phyloP scores from a whole-genome alignment of 2,888 invertebrate species.

The Drosophila stalkeri region DNA sequence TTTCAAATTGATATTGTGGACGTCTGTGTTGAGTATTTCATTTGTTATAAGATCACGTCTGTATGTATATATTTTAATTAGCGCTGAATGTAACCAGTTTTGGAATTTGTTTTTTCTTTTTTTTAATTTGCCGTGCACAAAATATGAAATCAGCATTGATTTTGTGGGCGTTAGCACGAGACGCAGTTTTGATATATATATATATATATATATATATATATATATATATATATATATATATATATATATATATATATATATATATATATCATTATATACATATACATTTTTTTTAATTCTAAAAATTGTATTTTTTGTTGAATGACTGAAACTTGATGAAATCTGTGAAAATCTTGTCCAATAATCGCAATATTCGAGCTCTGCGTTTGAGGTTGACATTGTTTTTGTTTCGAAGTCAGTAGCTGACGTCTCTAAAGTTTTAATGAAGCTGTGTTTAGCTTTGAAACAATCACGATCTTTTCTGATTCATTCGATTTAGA shows the following conservation, averaged over 20 bases:
- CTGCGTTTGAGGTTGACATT: conserved; percentile 6
- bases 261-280: too few relatives aligned
- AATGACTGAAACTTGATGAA: conserved; percentile 70
- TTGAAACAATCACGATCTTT: conserved; percentile 12
- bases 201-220: conserved; percentile 19
- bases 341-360: conserved; percentile 49
- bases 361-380: conserved; percentile 28
- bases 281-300: too few relatives aligned
- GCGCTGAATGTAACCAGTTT: conserved; percentile 69
- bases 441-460: conserved; percentile 23
- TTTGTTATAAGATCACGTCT: conserved; percentile 60
- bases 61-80: conserved; percentile 25
- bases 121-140: conserved; percentile 36
- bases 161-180: conserved; percentile 73
- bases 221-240: not conserved
- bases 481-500: not conserved
- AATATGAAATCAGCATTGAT: conserved; percentile 70
- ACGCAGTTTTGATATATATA: conserved; percentile 11
- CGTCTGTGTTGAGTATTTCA: conserved; percentile 43
- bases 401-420: conserved; percentile 14
- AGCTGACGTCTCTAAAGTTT: conserved; percentile 12
- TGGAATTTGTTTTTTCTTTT: conserved; percentile 29
- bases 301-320: conserved; percentile 46
- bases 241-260: conserved; percentile 16
- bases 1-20: conserved; percentile 10